A percentile compares a stretch with the other conserved stretches of the same genome.
phyloP scores from a whole-genome alignment of 2,888 invertebrate species.

The Agrotis segetum region DNA sequence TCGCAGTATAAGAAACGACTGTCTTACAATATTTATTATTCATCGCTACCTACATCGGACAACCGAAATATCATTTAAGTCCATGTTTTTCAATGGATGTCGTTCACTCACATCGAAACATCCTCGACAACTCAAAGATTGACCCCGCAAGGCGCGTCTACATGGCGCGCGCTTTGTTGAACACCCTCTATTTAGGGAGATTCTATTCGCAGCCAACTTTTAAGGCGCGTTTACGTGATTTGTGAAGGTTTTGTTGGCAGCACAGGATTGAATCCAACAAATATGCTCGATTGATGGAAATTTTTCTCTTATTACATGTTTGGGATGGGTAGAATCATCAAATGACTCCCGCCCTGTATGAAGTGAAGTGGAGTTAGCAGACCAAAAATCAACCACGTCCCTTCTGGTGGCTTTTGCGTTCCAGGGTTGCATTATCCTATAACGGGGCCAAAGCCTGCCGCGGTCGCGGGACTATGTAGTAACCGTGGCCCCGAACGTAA shows the following conservation, averaged over 20 bases:
- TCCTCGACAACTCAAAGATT: conserved; percentile 24
- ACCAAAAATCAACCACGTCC: too few relatives aligned
- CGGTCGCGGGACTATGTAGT: too few relatives aligned
- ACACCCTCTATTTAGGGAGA: conserved; percentile 33
- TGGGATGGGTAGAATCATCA: too few relatives aligned
- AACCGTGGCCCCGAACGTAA: too few relatives aligned
- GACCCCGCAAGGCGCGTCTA: conserved; percentile 30
- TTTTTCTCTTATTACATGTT: too few relatives aligned
- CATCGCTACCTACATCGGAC: neutral
- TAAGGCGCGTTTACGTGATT: conserved; percentile 18
- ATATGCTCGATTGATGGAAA: neutral
- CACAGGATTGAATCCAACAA: neutral
- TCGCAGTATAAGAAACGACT: neutral
- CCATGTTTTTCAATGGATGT: conserved; percentile 3
- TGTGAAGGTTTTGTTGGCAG: neutral
- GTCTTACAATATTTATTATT: neutral
- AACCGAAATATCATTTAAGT: neutral
- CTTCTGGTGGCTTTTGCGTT: too few relatives aligned
- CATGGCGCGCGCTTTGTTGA: conserved; percentile 37
- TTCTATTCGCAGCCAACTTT: conserved; percentile 17
- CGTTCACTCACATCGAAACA: conserved; percentile 19
- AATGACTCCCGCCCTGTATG: too few relatives aligned
- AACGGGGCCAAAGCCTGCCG: too few relatives aligned
- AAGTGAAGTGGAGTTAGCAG: too few relatives aligned
- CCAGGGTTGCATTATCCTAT: too few relatives aligned